Evolutionary conservation across 2,888 invertebrate species (phyloP).

Genomic region (Phalangium opilio): DNA sequence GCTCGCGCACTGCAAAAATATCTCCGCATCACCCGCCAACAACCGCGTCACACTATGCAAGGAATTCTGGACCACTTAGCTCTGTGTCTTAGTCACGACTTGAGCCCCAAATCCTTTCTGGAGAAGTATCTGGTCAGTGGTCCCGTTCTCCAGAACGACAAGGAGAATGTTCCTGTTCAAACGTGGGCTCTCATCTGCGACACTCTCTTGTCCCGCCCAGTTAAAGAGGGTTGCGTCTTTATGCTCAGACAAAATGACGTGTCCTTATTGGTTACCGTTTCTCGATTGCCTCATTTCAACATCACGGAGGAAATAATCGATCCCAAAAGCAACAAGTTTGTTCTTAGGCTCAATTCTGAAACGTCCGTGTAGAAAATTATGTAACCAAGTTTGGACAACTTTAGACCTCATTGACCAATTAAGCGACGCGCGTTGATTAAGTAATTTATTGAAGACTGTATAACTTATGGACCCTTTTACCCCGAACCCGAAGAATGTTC

Average conservation of each 20-base stretch:
- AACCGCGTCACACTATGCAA: conserved; percentile 88
- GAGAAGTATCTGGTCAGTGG: conserved; percentile 79
- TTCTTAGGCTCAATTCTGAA: conserved; percentile 82
- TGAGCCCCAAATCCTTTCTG: conserved; percentile 85
- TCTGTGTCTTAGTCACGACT: conserved; percentile 77
- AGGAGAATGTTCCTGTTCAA: conserved; percentile 62
- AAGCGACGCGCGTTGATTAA: too few species aligned
- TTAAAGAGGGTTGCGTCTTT: conserved; percentile 69
- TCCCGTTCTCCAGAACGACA: conserved; percentile 65
- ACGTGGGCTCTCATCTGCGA: conserved; percentile 94
- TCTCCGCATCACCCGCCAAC: conserved; percentile 83
- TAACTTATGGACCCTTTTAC: too few species aligned
- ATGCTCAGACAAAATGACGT: conserved; percentile 86
- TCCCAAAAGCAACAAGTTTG: conserved; percentile 88
- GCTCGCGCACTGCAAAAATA: conserved; percentile 92
- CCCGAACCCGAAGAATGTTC: too few species aligned
- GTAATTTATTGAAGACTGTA: too few species aligned
- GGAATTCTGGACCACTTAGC: conserved; percentile 79
- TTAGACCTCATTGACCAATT: too few species aligned
- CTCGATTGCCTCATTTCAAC: conserved; percentile 79
- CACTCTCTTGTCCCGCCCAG: conserved; percentile 68
- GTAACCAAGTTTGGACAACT: too few species aligned
- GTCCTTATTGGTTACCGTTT: conserved; percentile 70
- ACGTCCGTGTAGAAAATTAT: conserved; percentile 58
- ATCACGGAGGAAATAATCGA: conserved; percentile 91